Conservation (phyloP, 2,797 vertebrate species). For the Anguilla megastoma region DNA sequence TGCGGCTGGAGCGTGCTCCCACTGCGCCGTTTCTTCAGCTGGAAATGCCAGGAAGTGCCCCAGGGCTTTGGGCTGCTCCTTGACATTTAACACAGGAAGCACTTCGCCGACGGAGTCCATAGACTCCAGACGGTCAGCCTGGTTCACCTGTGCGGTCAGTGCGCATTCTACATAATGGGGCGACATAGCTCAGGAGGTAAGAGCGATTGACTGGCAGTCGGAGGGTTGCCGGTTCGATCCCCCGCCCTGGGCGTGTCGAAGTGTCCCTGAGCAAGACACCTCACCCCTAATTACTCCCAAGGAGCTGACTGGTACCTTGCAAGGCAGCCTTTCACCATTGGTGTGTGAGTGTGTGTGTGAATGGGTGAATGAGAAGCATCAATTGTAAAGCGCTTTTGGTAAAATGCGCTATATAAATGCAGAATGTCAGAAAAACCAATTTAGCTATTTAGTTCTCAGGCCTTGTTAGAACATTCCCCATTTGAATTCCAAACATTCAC, state of each 20-base stretch:
- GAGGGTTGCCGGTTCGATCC: too few species aligned
- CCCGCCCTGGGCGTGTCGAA: too few species aligned
- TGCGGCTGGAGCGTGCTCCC: not conserved
- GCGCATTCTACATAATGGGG: slow-evolving; percentile 38
- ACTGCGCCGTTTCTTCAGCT: not conserved
- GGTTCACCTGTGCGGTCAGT: slow-evolving; percentile 11
- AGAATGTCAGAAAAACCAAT: not conserved
- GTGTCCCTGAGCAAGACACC: too few species aligned
- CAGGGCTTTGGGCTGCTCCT: slow-evolving; percentile 34
- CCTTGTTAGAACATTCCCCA: not conserved
- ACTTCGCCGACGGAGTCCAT: not conserved
- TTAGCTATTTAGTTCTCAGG: not conserved
- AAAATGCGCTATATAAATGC: too few species aligned
- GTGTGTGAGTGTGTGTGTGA: too few species aligned
- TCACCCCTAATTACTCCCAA: too few species aligned
- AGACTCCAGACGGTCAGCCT: slow-evolving; percentile 27
- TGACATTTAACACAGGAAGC: slow-evolving; percentile 44
- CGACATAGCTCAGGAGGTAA: not conserved
- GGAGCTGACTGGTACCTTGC: too few species aligned
- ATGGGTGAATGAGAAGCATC: too few species aligned
- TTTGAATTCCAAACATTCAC: slow-evolving; percentile 8
- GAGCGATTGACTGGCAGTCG: too few species aligned
- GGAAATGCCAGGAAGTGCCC: slow-evolving; percentile 43
- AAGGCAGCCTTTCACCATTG: too few species aligned
- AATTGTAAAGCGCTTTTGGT: too few species aligned